phyloP scores from a whole-genome alignment of 2,797 vertebrate genomes.

The Oophaga sylvatica region DNA sequence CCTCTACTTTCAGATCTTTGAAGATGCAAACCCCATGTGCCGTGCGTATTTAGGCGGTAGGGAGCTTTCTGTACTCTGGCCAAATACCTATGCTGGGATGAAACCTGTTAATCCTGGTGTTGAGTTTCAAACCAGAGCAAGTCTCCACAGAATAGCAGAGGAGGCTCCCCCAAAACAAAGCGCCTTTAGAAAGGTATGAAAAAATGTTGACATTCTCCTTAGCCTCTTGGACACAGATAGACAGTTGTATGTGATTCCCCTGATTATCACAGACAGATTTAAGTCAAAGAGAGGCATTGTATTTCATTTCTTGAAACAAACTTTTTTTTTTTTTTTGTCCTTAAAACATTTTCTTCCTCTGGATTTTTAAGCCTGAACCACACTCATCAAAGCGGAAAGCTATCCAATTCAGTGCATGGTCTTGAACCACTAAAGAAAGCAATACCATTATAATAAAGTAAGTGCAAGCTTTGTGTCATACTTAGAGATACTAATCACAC shows the following conservation, averaged over 20 bases:
- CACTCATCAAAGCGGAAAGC: constrained; percentile 79
- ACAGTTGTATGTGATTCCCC: constrained; percentile 77
- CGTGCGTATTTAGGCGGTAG: constrained; percentile 66
- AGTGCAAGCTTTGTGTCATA: constrained; percentile 50
- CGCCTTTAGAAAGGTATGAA: constrained; percentile 73
- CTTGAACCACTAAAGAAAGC: constrained; percentile 46
- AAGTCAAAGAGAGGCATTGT: constrained; percentile 84
- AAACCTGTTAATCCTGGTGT: constrained; percentile 82
- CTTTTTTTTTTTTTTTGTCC: constrained; percentile 68
- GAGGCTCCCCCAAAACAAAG: constrained; percentile 82
- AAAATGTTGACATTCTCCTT: constrained; percentile 79
- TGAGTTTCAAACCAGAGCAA: constrained; percentile 75
- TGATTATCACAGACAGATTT: constrained; percentile 80
- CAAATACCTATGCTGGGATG: constrained; percentile 72
- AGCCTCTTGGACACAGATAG: constrained; percentile 75
- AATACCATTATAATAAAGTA: constrained; percentile 36
- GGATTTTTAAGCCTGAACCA: constrained; percentile 83
- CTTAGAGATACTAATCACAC: constrained; percentile 56
- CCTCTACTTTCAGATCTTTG: constrained; percentile 64
- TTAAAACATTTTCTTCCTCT: constrained; percentile 77
- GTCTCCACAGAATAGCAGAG: constrained; percentile 74
- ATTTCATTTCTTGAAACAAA: constrained; percentile 84
- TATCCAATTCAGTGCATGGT: constrained; percentile 45
- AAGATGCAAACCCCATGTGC: constrained; percentile 63
- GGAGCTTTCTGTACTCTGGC: constrained; percentile 62